A percentile compares a stretch with the other conserved stretches of the same genome.
These are phyloP conservation scores for Craseonycteris thonglongyai DNA, from an alignment of 2,113 vertebrate species.

Conservation along the genomic window DNA sequence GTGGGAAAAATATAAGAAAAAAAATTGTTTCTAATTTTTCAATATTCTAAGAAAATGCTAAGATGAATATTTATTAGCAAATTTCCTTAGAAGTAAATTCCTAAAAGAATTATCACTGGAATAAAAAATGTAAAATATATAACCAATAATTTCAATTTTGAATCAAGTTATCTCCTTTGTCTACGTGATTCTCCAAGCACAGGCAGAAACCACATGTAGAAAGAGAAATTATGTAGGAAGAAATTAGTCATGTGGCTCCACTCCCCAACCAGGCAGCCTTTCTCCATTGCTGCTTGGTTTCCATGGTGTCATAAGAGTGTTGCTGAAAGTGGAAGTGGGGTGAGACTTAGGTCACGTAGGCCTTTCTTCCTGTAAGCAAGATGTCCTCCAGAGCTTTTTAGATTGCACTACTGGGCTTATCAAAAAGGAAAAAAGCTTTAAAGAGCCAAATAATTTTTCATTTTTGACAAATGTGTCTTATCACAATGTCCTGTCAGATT, in stretches of 20 bases:
- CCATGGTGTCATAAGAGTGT: background rate
- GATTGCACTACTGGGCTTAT: background rate
- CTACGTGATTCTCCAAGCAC: background rate
- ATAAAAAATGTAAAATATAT: slow-evolving; percentile 15
- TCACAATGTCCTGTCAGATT: slow-evolving; percentile 23
- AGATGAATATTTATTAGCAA: background rate
- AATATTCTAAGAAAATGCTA: slow-evolving; percentile 11
- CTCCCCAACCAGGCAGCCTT: background rate
- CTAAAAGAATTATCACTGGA: background rate
- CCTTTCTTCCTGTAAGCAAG: background rate
- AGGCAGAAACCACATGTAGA: slow-evolving; percentile 12
- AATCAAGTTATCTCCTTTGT: background rate
- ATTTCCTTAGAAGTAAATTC: background rate
- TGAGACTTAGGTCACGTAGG: background rate
- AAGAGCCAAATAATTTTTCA: background rate
- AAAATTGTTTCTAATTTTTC: slow-evolving; percentile 24
- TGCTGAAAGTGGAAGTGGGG: background rate
- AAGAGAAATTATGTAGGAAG: background rate
- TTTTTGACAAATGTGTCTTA: background rate
- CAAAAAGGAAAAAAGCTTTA: slow-evolving; percentile 27
- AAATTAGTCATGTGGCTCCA: slow-evolving; percentile 15
- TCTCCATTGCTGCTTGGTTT: slow-evolving; percentile 10
- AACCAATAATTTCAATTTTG: background rate
- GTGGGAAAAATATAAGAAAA: background rate
- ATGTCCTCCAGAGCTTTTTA: background rate